These are phyloP conservation scores for Hippolais icterina DNA, from an alignment of 2,113 vertebrate species.

Conservation along the genomic window DNA sequence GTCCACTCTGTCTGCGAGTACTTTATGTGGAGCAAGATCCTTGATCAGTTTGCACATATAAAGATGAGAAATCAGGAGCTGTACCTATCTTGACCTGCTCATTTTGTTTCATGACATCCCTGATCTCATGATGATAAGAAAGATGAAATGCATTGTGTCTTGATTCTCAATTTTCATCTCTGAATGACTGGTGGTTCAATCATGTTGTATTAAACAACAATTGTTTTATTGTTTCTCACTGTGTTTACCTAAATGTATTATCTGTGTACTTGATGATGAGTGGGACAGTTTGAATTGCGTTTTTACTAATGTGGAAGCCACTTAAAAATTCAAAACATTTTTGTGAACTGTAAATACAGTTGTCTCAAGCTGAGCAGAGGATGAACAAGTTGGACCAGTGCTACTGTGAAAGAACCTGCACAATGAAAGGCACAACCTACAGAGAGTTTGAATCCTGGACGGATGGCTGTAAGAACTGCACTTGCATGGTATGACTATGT, in stretches of 20 bases:
- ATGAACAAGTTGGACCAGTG: constrained; percentile 97
- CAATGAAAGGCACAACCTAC: constrained; percentile 88
- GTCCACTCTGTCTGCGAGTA: not conserved
- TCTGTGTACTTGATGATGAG: not conserved
- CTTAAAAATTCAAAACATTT: not conserved
- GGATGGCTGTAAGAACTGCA: constrained; percentile 98
- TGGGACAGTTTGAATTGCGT: not conserved
- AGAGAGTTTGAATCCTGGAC: constrained; percentile 94
- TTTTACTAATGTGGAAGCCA: not conserved
- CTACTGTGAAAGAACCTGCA: constrained; percentile 98
- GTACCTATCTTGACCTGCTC: not conserved
- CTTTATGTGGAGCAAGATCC: not conserved
- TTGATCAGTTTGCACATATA: not conserved
- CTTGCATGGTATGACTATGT: constrained; percentile 86
- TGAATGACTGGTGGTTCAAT: not conserved
- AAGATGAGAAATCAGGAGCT: not conserved
- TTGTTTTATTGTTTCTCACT: not conserved
- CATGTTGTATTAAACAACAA: not conserved
- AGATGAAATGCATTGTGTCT: not conserved
- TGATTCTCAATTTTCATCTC: not conserved
- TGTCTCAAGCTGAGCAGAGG: constrained; percentile 94
- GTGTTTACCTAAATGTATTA: not conserved
- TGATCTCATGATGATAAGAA: not conserved
- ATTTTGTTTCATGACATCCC: not conserved
- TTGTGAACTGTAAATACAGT: constrained; percentile 74